phyloP scores from a whole-genome alignment of 2,888 invertebrate genomes.

The Hypena proboscidalis region DNA sequence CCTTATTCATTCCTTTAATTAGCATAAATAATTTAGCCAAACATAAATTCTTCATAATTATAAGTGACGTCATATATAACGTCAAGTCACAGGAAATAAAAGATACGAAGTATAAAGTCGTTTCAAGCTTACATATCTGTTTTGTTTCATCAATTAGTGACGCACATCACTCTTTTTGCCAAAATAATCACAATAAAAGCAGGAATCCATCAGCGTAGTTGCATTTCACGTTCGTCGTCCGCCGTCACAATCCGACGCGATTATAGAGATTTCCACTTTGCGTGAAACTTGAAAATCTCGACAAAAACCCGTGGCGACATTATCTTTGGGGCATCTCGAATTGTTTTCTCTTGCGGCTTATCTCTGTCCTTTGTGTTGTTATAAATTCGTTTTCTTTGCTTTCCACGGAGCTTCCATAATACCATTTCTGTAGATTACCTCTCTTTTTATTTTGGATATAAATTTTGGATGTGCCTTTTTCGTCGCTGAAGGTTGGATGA shows the following conservation, averaged over 20 bases:
- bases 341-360: constrained; percentile 60
- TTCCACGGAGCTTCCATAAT: constrained; percentile 42
- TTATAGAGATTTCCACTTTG: constrained; percentile 50
- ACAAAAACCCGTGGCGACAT: constrained; percentile 46
- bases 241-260: constrained; percentile 47
- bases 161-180: constrained; percentile 14
- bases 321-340: constrained; percentile 54
- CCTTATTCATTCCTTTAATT: too few relatives aligned
- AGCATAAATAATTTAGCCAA: too few relatives aligned
- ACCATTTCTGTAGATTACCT: constrained; percentile 47
- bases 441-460: constrained; percentile 45
- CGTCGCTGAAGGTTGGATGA: constrained; percentile 37
- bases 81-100: neutral
- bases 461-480: constrained; percentile 42
- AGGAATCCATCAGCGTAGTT: constrained; percentile 43
- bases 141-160: constrained; percentile 8
- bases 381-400: constrained; percentile 57
- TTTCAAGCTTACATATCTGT: constrained; percentile 11
- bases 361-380: constrained; percentile 54
- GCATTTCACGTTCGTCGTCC: constrained; percentile 40
- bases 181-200: constrained; percentile 48
- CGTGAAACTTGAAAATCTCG: constrained; percentile 44
- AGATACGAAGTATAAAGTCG: neutral
- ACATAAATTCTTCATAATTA: too few relatives aligned
- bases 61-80: neutral